Evolutionary conservation across 2,113 vertebrate genomes (phyloP), one percentile per base, ranked within the genome.

Genomic region (Syrmaticus mikado): DNA sequence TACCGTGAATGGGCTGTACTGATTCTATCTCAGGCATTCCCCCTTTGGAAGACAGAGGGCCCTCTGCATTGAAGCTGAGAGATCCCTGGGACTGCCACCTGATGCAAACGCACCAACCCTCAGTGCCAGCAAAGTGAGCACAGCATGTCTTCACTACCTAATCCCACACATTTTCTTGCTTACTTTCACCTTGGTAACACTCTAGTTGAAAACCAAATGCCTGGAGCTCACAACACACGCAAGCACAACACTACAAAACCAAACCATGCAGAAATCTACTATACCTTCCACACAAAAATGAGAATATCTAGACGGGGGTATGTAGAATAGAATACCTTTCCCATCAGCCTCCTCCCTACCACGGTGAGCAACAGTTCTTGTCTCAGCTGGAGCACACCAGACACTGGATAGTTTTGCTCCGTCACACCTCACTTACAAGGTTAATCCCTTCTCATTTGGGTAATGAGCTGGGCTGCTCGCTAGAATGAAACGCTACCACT

Each of bases 161-260:
- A 82, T 12, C 13, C 13, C 17, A 32, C 30, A 11, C 8, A 50
- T 68, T 32, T 74, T 15, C 30, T 65, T 76, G 16, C 30, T 28
- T 50, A 17, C 61, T 70, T 91, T 68, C 27, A 76, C 7, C 36
- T 85, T 81, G 84, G 82, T 55, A 93, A 50, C 53, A 61, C 74
- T 64, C 32, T 45, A 85, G 22, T 10, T 30, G 48, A 94, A 65
- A 91, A 38, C 89, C 53, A 9, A 82, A 53, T 79, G 71, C 85
- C 71, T 88, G 36, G 77, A 95, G 76, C 62, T 85, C 55, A 93
- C 83, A 77, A 40, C 0, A 3, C 67, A 55, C 79, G 91, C 93
- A 89, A 91, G 74, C 85, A 85, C 62, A 88, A 65, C 94, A 87
- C 41, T n/a, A 43, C 50, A 77, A 89, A 88, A 48, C 27, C 68